Conservation (phyloP, 1,140 invertebrate species). For the Calephelis virginiensis region DNA sequence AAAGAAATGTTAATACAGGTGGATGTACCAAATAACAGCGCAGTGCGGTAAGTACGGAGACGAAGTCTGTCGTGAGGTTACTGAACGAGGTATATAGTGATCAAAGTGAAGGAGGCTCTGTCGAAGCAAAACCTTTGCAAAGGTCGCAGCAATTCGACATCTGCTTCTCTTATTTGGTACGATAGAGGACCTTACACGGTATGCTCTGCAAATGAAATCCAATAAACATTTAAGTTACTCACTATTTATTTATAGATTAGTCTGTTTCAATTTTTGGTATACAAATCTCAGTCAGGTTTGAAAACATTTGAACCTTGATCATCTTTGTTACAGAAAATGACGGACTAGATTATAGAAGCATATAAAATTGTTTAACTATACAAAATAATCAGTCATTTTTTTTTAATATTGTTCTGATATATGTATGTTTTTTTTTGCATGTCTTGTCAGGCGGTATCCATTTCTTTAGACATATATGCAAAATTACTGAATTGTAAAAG, state of each 20-base stretch:
- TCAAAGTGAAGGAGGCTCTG: slow-evolving; percentile 44
- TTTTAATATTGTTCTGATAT: too few relatives aligned
- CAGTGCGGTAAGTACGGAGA: slow-evolving; percentile 71
- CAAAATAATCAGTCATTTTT: too few relatives aligned
- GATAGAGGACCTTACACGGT: slow-evolving; percentile 23
- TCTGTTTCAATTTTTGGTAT: slow-evolving; percentile 3
- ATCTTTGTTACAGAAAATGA: too few relatives aligned
- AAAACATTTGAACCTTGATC: neutral
- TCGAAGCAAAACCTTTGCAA: slow-evolving; percentile 23
- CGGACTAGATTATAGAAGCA: too few relatives aligned
- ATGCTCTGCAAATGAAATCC: neutral
- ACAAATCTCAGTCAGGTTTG: slow-evolving; percentile 1
- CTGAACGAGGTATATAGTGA: slow-evolving; percentile 68
- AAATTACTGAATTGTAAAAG: too few relatives aligned
- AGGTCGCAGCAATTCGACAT: slow-evolving; percentile 23
- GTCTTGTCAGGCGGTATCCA: too few relatives aligned
- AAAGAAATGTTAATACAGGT: slow-evolving; percentile 55
- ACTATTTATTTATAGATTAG: neutral
- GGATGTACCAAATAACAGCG: slow-evolving; percentile 76
- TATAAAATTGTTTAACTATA: too few relatives aligned
- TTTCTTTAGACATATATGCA: too few relatives aligned
- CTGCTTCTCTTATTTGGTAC: slow-evolving; percentile 74
- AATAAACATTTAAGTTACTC: neutral
- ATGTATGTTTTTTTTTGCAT: too few relatives aligned
- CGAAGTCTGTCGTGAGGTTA: slow-evolving; percentile 52